phyloP scores from a whole-genome alignment of 1,140 invertebrate species.

The Scaptomyza montana region DNA sequence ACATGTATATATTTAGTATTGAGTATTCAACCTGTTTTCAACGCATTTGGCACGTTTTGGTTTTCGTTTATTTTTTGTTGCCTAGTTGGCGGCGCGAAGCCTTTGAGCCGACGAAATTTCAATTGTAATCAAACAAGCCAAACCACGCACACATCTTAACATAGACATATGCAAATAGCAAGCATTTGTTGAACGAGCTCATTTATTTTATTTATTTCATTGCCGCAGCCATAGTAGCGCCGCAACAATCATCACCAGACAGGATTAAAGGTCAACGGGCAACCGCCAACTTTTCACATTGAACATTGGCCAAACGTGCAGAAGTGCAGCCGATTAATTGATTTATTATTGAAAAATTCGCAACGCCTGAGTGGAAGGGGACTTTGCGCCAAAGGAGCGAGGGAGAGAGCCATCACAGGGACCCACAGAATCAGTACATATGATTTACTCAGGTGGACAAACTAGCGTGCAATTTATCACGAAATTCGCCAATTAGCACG shows the following conservation, averaged over 20 bases:
- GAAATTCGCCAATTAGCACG: conserved; percentile 60
- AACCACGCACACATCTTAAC: conserved; percentile 15
- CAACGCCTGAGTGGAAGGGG: conserved; percentile 20
- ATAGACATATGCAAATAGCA: conserved; percentile 20
- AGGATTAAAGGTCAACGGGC: conserved; percentile 51
- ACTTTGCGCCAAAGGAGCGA: not conserved
- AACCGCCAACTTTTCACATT: not conserved
- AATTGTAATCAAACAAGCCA: conserved; percentile 28
- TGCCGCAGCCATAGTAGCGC: conserved; percentile 57
- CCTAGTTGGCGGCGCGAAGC: conserved; percentile 39
- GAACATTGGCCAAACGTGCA: conserved; percentile 3
- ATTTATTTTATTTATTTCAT: conserved; percentile 31
- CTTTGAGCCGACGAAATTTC: conserved; percentile 43
- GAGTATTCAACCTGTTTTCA: conserved; percentile 2
- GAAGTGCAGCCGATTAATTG: conserved; percentile 65
- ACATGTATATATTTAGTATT: conserved; percentile 21
- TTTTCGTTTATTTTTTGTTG: conserved; percentile 5
- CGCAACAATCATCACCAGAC: conserved; percentile 18
- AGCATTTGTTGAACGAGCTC: conserved; percentile 37
- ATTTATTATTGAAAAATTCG: conserved; percentile 53
- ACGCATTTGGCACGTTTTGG: conserved; percentile 20
- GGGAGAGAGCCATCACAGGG: not conserved
- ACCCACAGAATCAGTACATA: not conserved
- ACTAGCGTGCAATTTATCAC: conserved; percentile 29
- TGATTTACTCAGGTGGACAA: not conserved